These are phyloP conservation scores for Hippoglossus hippoglossus DNA, from an alignment of 2,797 vertebrate species.

Conservation along the genomic window DNA sequence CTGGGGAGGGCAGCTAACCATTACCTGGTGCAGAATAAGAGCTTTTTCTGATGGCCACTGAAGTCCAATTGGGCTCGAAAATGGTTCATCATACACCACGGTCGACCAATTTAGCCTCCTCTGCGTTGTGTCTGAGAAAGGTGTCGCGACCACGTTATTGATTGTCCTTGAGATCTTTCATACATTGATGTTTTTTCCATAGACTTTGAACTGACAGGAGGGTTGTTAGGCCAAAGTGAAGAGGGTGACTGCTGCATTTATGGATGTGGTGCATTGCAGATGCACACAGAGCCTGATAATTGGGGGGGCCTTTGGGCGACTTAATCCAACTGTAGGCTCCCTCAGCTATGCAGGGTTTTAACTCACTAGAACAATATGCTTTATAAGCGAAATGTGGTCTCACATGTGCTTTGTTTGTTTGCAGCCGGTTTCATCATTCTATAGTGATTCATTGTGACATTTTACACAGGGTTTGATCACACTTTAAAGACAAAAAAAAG, in stretches of 20 bases:
- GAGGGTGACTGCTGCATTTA: slow-evolving; percentile 53
- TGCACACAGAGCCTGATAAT: slow-evolving; percentile 56
- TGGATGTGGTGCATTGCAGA: slow-evolving; percentile 55
- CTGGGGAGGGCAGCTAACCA: slow-evolving; percentile 63
- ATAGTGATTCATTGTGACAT: slow-evolving; percentile 52
- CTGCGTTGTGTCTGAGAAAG: slow-evolving; percentile 65
- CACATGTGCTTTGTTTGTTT: slow-evolving; percentile 65
- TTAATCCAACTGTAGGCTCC: slow-evolving; percentile 50
- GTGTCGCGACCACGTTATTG: slow-evolving; percentile 64
- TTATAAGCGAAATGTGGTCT: slow-evolving; percentile 61
- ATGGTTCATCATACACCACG: slow-evolving; percentile 74
- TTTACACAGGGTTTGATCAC: slow-evolving; percentile 68
- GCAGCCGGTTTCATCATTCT: slow-evolving; percentile 75
- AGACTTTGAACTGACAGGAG: slow-evolving; percentile 53
- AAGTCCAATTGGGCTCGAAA: slow-evolving; percentile 78
- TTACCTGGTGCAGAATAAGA: slow-evolving; percentile 70
- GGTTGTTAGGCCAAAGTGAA: slow-evolving; percentile 49
- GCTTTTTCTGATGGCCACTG: slow-evolving; percentile 65
- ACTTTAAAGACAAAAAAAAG: slow-evolving; percentile 33
- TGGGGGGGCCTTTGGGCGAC: slow-evolving; percentile 46
- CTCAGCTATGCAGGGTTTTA: slow-evolving; percentile 42
- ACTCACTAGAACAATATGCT: slow-evolving; percentile 57
- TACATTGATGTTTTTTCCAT: slow-evolving; percentile 54
- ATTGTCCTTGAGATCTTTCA: slow-evolving; percentile 75
- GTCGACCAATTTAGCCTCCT: slow-evolving; percentile 69